phyloP scores from a whole-genome alignment of 2,797 vertebrate genomes.

The Sebastes minor region DNA sequence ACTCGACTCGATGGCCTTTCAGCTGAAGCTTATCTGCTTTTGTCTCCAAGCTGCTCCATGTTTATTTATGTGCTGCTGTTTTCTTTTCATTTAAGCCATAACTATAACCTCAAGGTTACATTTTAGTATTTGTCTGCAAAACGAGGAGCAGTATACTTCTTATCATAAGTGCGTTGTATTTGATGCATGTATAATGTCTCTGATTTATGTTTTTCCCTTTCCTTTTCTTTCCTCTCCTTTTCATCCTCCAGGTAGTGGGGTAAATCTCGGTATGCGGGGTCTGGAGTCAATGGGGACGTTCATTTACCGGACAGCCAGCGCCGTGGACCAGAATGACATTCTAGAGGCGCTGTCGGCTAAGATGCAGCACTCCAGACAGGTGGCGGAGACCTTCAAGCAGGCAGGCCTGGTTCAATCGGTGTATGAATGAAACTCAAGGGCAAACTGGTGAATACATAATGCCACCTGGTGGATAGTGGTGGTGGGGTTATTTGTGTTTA shows the following conservation, averaged over 20 bases:
- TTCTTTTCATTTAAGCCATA: conserved; percentile 1
- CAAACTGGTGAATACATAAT: background rate
- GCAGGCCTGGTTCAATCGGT: conserved; percentile 77
- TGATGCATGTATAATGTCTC: background rate
- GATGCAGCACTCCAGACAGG: conserved; percentile 83
- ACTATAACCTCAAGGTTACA: background rate
- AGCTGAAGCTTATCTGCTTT: conserved; percentile 7
- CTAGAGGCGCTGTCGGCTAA: conserved; percentile 83
- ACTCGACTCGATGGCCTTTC: conserved; percentile 33
- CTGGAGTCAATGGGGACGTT: conserved; percentile 84
- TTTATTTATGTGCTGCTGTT: conserved; percentile 5
- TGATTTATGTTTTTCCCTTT: background rate
- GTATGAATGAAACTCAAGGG: conserved; percentile 75
- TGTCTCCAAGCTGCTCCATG: conserved; percentile 6
- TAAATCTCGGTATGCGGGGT: conserved; percentile 84
- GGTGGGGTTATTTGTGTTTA: conserved; percentile 20
- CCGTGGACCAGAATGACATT: conserved; percentile 83
- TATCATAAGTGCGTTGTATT: background rate
- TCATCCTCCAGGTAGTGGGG: conserved; percentile 78
- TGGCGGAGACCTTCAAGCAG: conserved; percentile 83
- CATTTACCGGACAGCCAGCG: conserved; percentile 83
- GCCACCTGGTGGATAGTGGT: conserved; percentile 42
- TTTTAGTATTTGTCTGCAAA: conserved; percentile 1
- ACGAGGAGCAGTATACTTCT: background rate
- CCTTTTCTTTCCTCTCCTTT: background rate